Base-by-base conservation (phyloP, 2,113 vertebrate species). In the Holacanthus passer region DNA sequence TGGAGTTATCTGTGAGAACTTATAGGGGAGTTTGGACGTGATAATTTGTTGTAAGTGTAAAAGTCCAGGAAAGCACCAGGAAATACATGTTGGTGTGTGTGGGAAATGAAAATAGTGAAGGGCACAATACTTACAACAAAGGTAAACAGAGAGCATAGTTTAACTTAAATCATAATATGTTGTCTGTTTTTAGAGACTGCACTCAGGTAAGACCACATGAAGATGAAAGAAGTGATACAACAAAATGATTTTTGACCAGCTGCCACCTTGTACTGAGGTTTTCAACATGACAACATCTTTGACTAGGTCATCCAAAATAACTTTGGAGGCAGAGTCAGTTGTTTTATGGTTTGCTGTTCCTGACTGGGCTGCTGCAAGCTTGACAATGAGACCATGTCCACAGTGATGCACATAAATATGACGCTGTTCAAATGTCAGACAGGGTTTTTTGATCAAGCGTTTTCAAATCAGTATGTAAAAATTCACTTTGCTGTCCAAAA, bases 341-440 rank as follows among this genome's bases (percentile, higher is more conserved):
- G 13, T n/a, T 24, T 10, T 22, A 5, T 31, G 45, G 71, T 60
- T 81, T 81, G 71, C 71, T 81, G 78, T 66, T 73, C 2, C 2
- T 39, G 19, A 22, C 20, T 13, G 11, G 20, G 35, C 1, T 2
- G 16, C 20, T 32, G n/a, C 45, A 31, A 20, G 27, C 22, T 39
- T 67, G 16, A 53, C 20, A 52, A n/a, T 22, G 47, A 52, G 43
- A 19, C 17, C 52, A 50, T 7, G 5, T 48, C 41, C 29, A 43
- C 52, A 50, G 6, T 22, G 19, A 31, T 43, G 16, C 39, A 20
- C 29, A n/a, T 9, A 45, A 58, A 52, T 31, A 66, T 12, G 31
- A 12, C 3, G 5, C 4, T 78, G 27, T 35, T 22, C 39, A 29
- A 16, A 31, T 29, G 41, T 47, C 63, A 47, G 17, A 32, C 29